Evolutionary conservation across 2,113 vertebrate genomes (phyloP).

Genomic region (Myrmophylax atrothorax): DNA sequence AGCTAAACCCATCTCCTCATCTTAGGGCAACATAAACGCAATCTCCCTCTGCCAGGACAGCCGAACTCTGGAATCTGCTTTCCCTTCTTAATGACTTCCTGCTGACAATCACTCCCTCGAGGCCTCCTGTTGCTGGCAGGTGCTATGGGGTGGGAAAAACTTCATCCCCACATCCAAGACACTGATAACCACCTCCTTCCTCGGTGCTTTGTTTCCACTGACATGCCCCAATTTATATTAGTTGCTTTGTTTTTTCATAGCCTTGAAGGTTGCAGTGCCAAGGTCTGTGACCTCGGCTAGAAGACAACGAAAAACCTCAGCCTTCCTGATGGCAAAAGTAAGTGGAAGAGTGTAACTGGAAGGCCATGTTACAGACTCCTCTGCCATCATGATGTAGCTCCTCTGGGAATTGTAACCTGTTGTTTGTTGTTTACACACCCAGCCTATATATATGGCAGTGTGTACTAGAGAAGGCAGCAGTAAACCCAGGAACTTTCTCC

Average conservation of each 20-base stretch:
- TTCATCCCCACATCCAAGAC: neutral
- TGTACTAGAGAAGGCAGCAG: neutral
- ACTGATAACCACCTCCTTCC: neutral
- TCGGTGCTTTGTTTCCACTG: neutral
- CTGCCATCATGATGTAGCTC: accelerated
- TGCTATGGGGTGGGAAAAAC: neutral
- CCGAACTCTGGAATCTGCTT: neutral
- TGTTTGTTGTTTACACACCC: neutral
- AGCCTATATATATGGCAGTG: neutral
- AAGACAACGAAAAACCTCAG: accelerated
- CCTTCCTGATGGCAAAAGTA: neutral
- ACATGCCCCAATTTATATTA: neutral
- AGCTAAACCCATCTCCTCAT: neutral
- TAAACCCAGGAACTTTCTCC: neutral
- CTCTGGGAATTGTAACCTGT: neutral
- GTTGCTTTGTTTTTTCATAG: neutral
- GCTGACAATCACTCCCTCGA: constrained; percentile 3
- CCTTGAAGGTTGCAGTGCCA: neutral
- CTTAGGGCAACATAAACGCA: neutral
- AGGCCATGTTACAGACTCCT: neutral
- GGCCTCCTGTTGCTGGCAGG: constrained; percentile 1
- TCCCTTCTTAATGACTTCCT: constrained; percentile 48
- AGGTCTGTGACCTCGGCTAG: neutral
- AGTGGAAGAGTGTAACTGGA: neutral
- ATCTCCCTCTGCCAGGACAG: neutral